Evolutionary conservation across 2,888 invertebrate genomes (phyloP).

Genomic region (Sesamia inferens): DNA sequence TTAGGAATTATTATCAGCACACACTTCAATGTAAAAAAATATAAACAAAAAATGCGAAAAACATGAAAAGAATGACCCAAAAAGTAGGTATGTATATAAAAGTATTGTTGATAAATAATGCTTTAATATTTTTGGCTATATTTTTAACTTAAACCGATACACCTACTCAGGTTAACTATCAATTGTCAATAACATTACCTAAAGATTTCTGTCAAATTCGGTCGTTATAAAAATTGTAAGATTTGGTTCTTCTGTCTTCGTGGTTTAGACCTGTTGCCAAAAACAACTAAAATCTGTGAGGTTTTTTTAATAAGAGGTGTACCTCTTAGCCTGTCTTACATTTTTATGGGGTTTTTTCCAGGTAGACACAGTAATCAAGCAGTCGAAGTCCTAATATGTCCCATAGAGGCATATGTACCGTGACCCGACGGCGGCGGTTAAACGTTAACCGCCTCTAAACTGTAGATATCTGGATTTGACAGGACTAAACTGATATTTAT

Average conservation of each 20-base stretch:
- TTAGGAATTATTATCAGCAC: neutral
- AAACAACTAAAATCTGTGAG: neutral
- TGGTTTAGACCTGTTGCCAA: neutral
- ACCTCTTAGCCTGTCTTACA: neutral
- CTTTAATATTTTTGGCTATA: neutral
- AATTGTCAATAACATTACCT: neutral
- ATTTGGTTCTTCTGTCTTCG: neutral
- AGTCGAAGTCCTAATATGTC: neutral
- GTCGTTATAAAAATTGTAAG: too few relatives aligned
- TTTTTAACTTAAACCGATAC: neutral
- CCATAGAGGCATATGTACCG: neutral
- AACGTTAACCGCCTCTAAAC: neutral
- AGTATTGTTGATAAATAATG: neutral
- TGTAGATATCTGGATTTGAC: too few relatives aligned
- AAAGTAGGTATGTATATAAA: neutral
- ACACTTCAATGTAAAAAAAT: neutral
- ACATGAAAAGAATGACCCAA: neutral
- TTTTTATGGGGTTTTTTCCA: neutral
- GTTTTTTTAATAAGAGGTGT: neutral
- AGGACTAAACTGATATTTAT: too few relatives aligned
- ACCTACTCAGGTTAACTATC: neutral
- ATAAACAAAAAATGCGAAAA: neutral
- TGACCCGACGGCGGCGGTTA: neutral
- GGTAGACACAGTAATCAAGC: neutral
- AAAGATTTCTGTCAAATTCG: neutral